A percentile compares a stretch with the other conserved stretches of the same genome.
Evolutionary conservation across 2,888 invertebrate species (phyloP).

Genomic region (Eupelmus urozonus): DNA sequence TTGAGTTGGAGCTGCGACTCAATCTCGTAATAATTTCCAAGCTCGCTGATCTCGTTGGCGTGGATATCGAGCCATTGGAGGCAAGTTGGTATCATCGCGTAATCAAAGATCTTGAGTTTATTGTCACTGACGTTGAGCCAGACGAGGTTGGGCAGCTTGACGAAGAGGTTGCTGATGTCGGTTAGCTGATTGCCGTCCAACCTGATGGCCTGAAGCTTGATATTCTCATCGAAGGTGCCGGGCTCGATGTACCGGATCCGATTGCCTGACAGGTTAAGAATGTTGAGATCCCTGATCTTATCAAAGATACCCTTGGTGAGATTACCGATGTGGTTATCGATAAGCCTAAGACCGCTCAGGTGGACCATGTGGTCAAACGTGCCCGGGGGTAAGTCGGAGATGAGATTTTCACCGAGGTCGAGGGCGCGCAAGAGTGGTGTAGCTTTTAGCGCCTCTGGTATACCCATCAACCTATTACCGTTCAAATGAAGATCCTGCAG

Average conservation of each 20-base stretch:
- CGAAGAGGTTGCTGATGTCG: constrained; percentile 88
- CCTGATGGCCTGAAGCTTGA: constrained; percentile 88
- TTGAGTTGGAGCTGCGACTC: constrained; percentile 88
- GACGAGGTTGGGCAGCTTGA: constrained; percentile 88
- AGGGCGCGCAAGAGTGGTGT: constrained; percentile 88
- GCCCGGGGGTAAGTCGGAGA: constrained; percentile 86
- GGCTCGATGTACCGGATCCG: constrained; percentile 88
- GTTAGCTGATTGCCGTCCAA: constrained; percentile 89
- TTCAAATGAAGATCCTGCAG: constrained; percentile 90
- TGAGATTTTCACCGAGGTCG: constrained; percentile 91
- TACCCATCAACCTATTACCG: constrained; percentile 87
- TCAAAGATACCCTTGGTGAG: constrained; percentile 89
- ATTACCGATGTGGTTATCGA: constrained; percentile 90
- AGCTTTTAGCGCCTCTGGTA: constrained; percentile 86
- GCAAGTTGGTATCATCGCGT: constrained; percentile 90
- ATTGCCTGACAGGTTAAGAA: constrained; percentile 90
- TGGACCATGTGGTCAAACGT: constrained; percentile 90
- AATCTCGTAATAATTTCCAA: constrained; percentile 91
- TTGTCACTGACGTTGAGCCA: constrained; percentile 94
- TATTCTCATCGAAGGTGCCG: constrained; percentile 87
- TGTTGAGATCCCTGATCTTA: constrained; percentile 87
- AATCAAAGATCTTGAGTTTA: constrained; percentile 89
- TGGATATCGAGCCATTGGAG: constrained; percentile 92
- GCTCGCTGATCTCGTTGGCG: constrained; percentile 88
- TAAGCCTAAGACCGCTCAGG: constrained; percentile 88